These are phyloP conservation scores for Nerophis lumbriciformis DNA, from an alignment of 2,113 vertebrate genomes.

Conservation along the genomic window DNA sequence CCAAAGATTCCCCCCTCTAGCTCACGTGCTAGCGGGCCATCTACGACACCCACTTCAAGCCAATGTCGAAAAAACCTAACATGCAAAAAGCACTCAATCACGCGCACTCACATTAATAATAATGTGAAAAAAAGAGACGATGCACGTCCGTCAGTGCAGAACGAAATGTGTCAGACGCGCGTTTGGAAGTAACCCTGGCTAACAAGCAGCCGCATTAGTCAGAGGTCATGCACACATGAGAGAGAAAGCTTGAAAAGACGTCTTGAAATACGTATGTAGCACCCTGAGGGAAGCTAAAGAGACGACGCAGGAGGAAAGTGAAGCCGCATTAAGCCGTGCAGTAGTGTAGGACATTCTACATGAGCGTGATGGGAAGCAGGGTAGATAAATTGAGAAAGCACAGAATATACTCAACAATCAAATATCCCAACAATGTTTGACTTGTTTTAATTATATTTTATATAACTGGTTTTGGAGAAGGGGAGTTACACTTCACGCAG, in stretches of 20 bases:
- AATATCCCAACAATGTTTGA: conserved; percentile 29
- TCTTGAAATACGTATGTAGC: conserved; percentile 17
- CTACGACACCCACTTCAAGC: conserved; percentile 39
- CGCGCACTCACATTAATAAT: neutral
- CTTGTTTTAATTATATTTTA: conserved; percentile 46
- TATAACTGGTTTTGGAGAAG: conserved; percentile 42
- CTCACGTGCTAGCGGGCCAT: conserved; percentile 13
- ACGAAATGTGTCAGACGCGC: conserved; percentile 48
- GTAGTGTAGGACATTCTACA: neutral
- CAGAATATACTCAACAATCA: conserved; percentile 22
- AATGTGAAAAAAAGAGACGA: neutral
- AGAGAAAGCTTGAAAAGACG: conserved; percentile 11
- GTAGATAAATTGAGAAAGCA: conserved; percentile 35
- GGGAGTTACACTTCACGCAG: conserved; percentile 47
- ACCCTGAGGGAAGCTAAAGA: neutral
- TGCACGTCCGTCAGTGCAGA: conserved; percentile 55
- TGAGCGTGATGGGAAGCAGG: conserved; percentile 29
- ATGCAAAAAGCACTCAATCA: conserved; percentile 4
- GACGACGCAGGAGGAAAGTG: neutral
- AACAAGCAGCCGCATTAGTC: conserved; percentile 35
- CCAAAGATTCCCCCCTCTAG: too few species aligned
- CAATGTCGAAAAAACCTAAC: conserved; percentile 23
- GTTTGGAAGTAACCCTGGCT: conserved; percentile 50
- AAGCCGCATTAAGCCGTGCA: neutral
- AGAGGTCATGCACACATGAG: conserved; percentile 25